Base-by-base conservation (phyloP, 2,888 invertebrate species). In the Celastrina argiolus region DNA sequence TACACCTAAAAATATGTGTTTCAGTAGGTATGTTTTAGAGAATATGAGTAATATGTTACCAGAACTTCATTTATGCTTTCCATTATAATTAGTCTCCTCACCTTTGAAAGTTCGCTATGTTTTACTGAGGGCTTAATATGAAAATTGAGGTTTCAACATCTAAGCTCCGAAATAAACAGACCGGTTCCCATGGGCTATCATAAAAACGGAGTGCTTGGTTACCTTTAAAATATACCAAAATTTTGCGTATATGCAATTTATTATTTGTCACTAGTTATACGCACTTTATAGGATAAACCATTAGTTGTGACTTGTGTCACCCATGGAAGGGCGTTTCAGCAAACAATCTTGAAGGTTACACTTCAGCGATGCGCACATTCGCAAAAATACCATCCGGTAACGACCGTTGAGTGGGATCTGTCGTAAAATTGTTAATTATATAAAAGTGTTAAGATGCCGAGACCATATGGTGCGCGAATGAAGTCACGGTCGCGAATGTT, bases 401-500 rank as follows among this genome's bases (percentile, higher is more conserved):
- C 59, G 59, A 16, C 59, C 22, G 36, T 39, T 36, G 61, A 61
- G 59, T 36, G 41, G 41, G 41, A 41, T 66, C 59, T 66, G 51
- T 68, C 67, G 69, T 74, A 70, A 73, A 70, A 68, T 56, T 63
- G 36, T 68, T 70, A 69, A 71, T 71, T 65, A 71, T 70, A 69
- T 72, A 36, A 64, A 69, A 69, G 68, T 69, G 67, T 64, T 66
- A 42, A 69, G 67, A 72, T 73, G 66, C 74, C 70, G 71, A 66
- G 72, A 74, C 72, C 76, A 75, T 74, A 75, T 73, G 74, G 73
- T 74, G 70, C 69, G 69, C 67, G 74, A 74, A 76, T 76, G 76
- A 75, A 78, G 78, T 80, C 77, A 79, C 66, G 80, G 74, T 69
- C 74, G 73, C 70, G 68, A 71, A 71, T 77, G 73, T 77, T 75